These are phyloP conservation scores for Alviniconcha marisindica DNA, from an alignment of 1,140 invertebrate species.

Conservation along the genomic window DNA sequence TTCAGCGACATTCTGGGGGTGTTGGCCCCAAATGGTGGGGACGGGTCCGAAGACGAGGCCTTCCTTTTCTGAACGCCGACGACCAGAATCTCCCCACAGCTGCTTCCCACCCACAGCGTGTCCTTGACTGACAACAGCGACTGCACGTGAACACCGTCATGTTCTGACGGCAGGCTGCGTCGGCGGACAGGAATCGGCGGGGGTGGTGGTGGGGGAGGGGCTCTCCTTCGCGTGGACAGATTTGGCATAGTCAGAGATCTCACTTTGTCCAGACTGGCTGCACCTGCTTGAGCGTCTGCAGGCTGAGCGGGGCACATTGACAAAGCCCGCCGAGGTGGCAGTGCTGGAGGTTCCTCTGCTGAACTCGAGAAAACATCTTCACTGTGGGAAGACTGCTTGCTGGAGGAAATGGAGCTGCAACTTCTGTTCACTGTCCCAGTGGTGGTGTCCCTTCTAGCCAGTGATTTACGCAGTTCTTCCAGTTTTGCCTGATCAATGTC, in stretches of 20 bases:
- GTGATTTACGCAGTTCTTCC: too few species aligned
- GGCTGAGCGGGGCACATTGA: background rate
- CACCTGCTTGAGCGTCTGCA: background rate
- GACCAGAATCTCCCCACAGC: slow-evolving; percentile 51
- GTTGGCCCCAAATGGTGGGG: background rate
- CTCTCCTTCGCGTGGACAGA: background rate
- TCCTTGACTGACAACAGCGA: slow-evolving; percentile 44
- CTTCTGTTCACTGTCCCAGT: too few species aligned
- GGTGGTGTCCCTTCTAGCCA: too few species aligned
- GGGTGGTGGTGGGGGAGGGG: background rate
- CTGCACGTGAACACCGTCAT: slow-evolving; percentile 34
- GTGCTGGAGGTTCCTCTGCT: background rate
- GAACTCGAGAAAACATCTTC: background rate
- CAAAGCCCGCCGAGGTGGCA: background rate
- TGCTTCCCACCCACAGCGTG: slow-evolving; percentile 53
- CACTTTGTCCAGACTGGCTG: background rate
- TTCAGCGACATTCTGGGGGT: background rate
- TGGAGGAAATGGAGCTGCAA: background rate
- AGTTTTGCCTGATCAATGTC: too few species aligned
- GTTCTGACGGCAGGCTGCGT: slow-evolving; percentile 10
- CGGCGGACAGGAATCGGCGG: background rate
- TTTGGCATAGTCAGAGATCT: slow-evolving; percentile 6
- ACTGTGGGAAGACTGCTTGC: background rate
- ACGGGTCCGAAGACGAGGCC: background rate
- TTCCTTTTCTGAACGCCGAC: slow-evolving; percentile 38